Evolutionary conservation across 2,888 invertebrate genomes (phyloP).

Genomic region (Conomelus anceps): DNA sequence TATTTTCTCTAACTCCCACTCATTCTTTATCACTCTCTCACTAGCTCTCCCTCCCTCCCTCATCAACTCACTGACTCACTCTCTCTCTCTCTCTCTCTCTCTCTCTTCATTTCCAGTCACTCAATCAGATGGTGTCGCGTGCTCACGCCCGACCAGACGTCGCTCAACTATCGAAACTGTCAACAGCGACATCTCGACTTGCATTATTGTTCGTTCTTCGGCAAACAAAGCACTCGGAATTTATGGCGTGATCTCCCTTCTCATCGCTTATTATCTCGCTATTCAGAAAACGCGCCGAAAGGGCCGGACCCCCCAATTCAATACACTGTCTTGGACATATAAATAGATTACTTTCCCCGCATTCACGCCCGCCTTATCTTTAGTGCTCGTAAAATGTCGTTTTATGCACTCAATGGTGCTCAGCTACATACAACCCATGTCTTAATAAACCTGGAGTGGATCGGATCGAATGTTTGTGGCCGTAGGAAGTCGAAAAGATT

Average conservation of each 20-base stretch:
- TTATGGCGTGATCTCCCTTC: background rate
- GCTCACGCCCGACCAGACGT: background rate
- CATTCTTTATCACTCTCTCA: background rate
- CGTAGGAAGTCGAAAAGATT: background rate
- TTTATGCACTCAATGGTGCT: background rate
- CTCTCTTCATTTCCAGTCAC: background rate
- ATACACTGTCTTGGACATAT: background rate
- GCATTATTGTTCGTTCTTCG: background rate
- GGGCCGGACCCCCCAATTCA: background rate
- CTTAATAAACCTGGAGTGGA: background rate
- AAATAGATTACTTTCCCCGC: background rate
- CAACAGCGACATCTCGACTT: background rate
- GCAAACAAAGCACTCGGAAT: background rate
- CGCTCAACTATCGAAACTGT: background rate
- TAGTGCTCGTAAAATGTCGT: background rate
- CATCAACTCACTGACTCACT: background rate
- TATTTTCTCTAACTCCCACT: background rate
- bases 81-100: background rate
- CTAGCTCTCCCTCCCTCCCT: background rate
- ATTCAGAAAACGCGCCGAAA: background rate
- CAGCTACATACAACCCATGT: background rate
- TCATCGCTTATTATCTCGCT: background rate
- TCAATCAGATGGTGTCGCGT: background rate
- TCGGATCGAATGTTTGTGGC: background rate
- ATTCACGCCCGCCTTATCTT: background rate